Conservation (phyloP, 2,113 vertebrate genomes). For the Tautogolabrus adspersus region DNA sequence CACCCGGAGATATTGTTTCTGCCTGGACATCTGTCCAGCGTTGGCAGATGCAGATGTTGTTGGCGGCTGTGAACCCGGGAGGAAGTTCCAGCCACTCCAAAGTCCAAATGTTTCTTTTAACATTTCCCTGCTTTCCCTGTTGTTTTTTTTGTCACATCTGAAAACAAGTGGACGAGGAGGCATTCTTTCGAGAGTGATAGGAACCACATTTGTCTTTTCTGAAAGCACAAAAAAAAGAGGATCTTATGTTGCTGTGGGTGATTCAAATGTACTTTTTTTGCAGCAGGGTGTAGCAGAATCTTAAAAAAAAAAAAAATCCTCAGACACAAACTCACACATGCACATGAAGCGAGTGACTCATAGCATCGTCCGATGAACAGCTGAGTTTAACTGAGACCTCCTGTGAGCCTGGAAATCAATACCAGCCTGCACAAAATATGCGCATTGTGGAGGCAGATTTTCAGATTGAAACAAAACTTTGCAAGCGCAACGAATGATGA, state of each 20-base stretch:
- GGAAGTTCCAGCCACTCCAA: slow-evolving; percentile 78
- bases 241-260: slow-evolving; percentile 16
- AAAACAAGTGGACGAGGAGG: slow-evolving; percentile 36
- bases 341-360: slow-evolving; percentile 52
- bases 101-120: slow-evolving; percentile 76
- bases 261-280: slow-evolving; percentile 26
- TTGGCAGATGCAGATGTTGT: slow-evolving; percentile 81
- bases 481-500: background rate
- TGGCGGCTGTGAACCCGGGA: slow-evolving; percentile 74
- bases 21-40: slow-evolving; percentile 79
- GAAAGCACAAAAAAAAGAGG: slow-evolving; percentile 15
- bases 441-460: slow-evolving; percentile 20
- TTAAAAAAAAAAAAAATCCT: slow-evolving; percentile 25
- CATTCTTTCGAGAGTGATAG: slow-evolving; percentile 57
- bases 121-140: slow-evolving; percentile 56
- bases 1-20: slow-evolving; percentile 67
- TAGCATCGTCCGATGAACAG: slow-evolving; percentile 49
- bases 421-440: slow-evolving; percentile 44
- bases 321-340: slow-evolving; percentile 38
- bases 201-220: slow-evolving; percentile 67
- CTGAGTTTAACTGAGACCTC: slow-evolving; percentile 62
- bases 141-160: slow-evolving; percentile 35
- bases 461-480: slow-evolving; percentile 12
- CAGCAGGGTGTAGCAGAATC: slow-evolving; percentile 18
- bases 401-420: slow-evolving; percentile 50